Conservation (phyloP, 1,140 invertebrate species). For the Oreohelix idahoensis region DNA sequence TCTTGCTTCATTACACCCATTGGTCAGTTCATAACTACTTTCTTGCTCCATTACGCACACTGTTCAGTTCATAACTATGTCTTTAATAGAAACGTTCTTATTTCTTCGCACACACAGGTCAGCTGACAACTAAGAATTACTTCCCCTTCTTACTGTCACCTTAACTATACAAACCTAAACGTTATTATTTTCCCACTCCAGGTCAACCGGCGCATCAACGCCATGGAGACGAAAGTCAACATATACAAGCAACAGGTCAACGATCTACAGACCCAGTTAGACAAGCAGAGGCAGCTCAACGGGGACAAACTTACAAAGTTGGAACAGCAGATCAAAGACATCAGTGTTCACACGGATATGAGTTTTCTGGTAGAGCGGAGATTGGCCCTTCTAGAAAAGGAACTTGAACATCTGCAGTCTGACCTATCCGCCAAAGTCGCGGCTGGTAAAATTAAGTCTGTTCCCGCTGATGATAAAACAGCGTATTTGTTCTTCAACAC, state of each 20-base stretch:
- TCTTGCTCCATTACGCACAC: too few relatives aligned
- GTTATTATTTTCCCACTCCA: background rate
- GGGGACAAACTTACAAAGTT: background rate
- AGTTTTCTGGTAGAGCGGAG: slow-evolving; percentile 41
- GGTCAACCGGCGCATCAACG: slow-evolving; percentile 37
- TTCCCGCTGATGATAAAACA: background rate
- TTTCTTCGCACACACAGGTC: too few relatives aligned
- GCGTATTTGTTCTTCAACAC: background rate
- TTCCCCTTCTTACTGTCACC: too few relatives aligned
- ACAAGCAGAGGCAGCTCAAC: slow-evolving; percentile 38
- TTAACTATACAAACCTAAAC: too few relatives aligned
- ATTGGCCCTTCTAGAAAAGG: slow-evolving; percentile 35
- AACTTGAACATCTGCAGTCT: slow-evolving; percentile 35
- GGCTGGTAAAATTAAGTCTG: background rate
- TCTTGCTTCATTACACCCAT: too few relatives aligned
- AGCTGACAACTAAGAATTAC: too few relatives aligned
- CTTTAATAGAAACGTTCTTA: too few relatives aligned
- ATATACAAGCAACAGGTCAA: slow-evolving; percentile 48
- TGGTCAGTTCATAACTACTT: too few relatives aligned
- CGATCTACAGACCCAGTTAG: slow-evolving; percentile 44
- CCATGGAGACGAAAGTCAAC: slow-evolving; percentile 50
- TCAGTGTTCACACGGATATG: background rate
- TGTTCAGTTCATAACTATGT: too few relatives aligned
- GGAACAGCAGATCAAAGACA: background rate
- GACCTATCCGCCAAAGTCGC: background rate